Percentiles rank a stretch among this genome's conserved stretches.
Evolutionary conservation across 2,797 vertebrate genomes (phyloP).

Genomic region (Lateolabrax maculatus): DNA sequence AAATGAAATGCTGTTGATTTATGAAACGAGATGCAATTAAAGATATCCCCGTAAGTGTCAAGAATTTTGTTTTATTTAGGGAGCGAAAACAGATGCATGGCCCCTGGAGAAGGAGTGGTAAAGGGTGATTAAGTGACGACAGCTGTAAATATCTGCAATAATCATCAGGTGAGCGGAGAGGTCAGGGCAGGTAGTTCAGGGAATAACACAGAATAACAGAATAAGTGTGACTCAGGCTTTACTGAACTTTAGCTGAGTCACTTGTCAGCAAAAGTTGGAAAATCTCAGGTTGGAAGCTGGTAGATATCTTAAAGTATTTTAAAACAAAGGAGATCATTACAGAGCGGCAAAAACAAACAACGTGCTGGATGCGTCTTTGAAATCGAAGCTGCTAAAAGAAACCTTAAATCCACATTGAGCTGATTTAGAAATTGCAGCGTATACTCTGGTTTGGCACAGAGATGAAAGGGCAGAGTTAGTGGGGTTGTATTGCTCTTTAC

Average conservation of each 20-base stretch:
- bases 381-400: conserved; percentile 36
- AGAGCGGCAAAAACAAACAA: conserved; percentile 17
- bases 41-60: not conserved
- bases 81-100: not conserved
- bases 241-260: conserved; percentile 32
- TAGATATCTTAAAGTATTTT: conserved; percentile 1
- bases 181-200: not conserved
- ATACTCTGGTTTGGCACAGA: conserved; percentile 26
- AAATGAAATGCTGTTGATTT: not conserved
- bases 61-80: conserved; percentile 5
- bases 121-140: conserved; percentile 15
- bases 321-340: conserved; percentile 21
- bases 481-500: conserved; percentile 24
- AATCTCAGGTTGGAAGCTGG: not conserved
- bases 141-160: conserved; percentile 33
- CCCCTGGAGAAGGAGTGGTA: not conserved
- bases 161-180: conserved; percentile 1
- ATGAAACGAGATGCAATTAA: not conserved
- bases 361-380: conserved; percentile 28
- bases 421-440: conserved; percentile 29
- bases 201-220: not conserved
- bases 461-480: conserved; percentile 45
- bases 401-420: conserved; percentile 22
- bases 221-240: conserved; percentile 8
- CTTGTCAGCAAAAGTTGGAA: not conserved